These are phyloP conservation scores for Zygaena filipendulae DNA, from an alignment of 2,888 invertebrate species.

Conservation along the genomic window DNA sequence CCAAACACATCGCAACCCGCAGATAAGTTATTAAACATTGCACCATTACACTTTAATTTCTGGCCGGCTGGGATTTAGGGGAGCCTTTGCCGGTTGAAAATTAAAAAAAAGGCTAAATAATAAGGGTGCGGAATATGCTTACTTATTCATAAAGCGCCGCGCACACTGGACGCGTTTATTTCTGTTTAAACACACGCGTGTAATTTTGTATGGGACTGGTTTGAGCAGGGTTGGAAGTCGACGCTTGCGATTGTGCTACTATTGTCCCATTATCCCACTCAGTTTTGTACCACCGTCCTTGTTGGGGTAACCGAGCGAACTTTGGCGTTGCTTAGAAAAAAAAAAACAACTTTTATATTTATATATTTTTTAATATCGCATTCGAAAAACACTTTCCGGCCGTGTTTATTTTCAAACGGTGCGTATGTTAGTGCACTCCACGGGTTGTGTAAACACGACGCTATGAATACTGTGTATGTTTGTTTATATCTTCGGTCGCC, in stretches of 20 bases:
- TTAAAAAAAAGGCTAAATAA: constrained; percentile 43
- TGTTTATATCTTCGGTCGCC: constrained; percentile 30
- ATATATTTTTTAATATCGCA: constrained; percentile 20
- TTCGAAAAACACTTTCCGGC: constrained; percentile 39
- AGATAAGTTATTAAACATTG: constrained; percentile 64
- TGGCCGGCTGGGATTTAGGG: constrained; percentile 51
- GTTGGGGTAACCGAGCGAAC: constrained; percentile 7
- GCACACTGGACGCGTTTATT: constrained; percentile 37
- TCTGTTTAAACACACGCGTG: constrained; percentile 32
- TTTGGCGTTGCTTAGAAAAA: constrained; percentile 24
- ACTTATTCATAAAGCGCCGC: constrained; percentile 48
- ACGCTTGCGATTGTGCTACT: constrained; percentile 15
- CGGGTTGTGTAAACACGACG: constrained; percentile 31
- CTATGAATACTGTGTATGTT: constrained; percentile 29
- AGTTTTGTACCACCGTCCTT: not conserved
- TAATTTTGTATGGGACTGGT: constrained; percentile 11
- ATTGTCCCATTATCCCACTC: constrained; percentile 24
- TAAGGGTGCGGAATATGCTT: constrained; percentile 40
- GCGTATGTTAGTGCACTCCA: constrained; percentile 46
- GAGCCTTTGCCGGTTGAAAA: constrained; percentile 37
- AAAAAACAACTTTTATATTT: too few relatives aligned
- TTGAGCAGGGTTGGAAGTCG: constrained; percentile 19
- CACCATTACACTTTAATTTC: constrained; percentile 65
- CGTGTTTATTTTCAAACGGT: constrained; percentile 55
- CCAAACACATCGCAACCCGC: constrained; percentile 50